Base-by-base conservation (phyloP, 2,888 invertebrate species). In the Lissonota sp. region DNA sequence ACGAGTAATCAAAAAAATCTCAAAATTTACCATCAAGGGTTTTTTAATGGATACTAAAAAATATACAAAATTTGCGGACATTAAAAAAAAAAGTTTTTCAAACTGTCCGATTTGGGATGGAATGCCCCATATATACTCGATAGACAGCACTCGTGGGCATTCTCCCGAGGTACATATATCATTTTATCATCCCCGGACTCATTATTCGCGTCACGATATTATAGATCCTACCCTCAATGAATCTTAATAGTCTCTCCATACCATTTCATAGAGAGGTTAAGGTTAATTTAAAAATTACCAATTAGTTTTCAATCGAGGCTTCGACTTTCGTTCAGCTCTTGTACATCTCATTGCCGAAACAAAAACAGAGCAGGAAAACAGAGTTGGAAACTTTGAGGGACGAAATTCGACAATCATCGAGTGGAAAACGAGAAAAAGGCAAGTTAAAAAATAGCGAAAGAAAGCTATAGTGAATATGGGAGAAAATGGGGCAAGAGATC, bases 301-400 rank as follows among this genome's bases (percentile, higher is more conserved):
- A 26, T 26, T 26, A 26, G 26, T 26, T 3, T 1, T 26, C 26
- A 26, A 26, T 26, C 26, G 26, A 26, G 3, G 26, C 26, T 2
- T 1, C 26, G 26, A 26, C 26, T 26, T 26, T 3, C 26, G 26
- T 26, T 26, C 26, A 26, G 26, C 49, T 8, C 37, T 16, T 26
- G 51, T 79, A 16, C 53, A 66, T 66, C 64, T 75, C 40, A 5
- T 71, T 39, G 44, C 51, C 60, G 55, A 71, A 80, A 26, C 26
- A 26, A 12, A 26, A 55, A 55, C 10, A 57, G 63, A 46, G 60
- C 51, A 46, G 53, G 66, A 66, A 66, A 40, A 12, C 8, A 46
- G 49, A 75, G 66, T 26, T 37, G 70, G 12, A 60, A 57, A 44
- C 26, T 64, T 44, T 12, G 10, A 14, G 14, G 26, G 44, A 57